Conservation (phyloP, 2,888 invertebrate genomes). For the Scaptomyza caliginosa region DNA sequence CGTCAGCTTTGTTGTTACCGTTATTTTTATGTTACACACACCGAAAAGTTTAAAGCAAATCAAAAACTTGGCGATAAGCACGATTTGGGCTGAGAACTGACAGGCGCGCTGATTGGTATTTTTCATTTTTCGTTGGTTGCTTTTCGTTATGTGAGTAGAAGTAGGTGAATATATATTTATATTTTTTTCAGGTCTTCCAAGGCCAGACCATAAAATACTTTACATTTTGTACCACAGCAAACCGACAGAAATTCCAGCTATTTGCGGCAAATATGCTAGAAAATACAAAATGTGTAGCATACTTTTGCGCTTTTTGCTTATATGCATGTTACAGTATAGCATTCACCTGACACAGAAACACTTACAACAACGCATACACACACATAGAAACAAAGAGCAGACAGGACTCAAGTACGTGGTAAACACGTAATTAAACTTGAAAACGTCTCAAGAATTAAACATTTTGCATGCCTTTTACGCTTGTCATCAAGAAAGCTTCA, state of each 20-base stretch:
- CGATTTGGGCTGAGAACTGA: slow-evolving; percentile 72
- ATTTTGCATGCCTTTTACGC: slow-evolving; percentile 58
- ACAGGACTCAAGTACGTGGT: slow-evolving; percentile 42
- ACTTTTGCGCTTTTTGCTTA: slow-evolving; percentile 22
- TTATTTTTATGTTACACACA: slow-evolving; percentile 36
- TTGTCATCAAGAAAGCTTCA: slow-evolving; percentile 60
- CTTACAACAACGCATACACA: slow-evolving; percentile 10
- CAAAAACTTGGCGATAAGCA: slow-evolving; percentile 77
- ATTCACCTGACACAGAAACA: slow-evolving; percentile 29
- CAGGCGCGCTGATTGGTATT: slow-evolving; percentile 77
- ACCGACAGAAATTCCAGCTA: slow-evolving; percentile 60
- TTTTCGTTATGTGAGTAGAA: slow-evolving; percentile 1
- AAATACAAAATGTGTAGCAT: slow-evolving; percentile 59
- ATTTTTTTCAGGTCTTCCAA: slow-evolving; percentile 31
- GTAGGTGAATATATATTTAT: slow-evolving; percentile 1
- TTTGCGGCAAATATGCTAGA: slow-evolving; percentile 64
- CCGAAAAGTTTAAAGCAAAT: slow-evolving; percentile 74
- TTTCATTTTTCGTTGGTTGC: slow-evolving; percentile 32
- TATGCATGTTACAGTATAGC: background rate
- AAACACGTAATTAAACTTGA: slow-evolving; percentile 78
- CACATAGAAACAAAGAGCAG: slow-evolving; percentile 5
- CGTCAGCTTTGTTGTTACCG: slow-evolving; percentile 43
- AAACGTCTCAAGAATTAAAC: slow-evolving; percentile 71
- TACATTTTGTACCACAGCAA: slow-evolving; percentile 53
- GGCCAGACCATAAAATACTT: slow-evolving; percentile 73